Conservation (phyloP, 2,113 vertebrate species). For the Psammodynastes pulverulentus region DNA sequence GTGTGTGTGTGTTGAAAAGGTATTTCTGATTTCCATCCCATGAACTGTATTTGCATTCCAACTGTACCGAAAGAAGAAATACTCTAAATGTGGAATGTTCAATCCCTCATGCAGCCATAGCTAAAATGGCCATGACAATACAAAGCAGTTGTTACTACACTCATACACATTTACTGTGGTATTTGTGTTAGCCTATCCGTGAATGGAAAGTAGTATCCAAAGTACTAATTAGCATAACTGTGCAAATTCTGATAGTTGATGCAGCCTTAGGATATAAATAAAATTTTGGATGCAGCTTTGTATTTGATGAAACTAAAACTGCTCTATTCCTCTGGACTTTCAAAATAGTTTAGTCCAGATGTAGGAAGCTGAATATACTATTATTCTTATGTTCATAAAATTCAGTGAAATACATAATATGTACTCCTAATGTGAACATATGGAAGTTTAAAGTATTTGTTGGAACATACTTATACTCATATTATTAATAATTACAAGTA, state of each 20-base stretch:
- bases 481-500: background rate
- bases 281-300: background rate
- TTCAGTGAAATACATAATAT: background rate
- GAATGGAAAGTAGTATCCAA: background rate
- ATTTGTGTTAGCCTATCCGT: background rate
- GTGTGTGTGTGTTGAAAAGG: too few species aligned
- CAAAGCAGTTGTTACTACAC: background rate
- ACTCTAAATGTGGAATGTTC: background rate
- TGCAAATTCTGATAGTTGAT: background rate
- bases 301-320: background rate
- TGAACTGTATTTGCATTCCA: background rate
- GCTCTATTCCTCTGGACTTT: background rate
- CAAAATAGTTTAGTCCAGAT: background rate
- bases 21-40: background rate
- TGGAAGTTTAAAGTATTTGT: background rate
- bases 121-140: background rate
- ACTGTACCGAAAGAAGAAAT: background rate
- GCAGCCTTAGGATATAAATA: background rate
- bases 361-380: background rate
- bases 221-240: background rate
- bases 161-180: background rate
- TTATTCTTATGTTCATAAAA: background rate
- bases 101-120: background rate
- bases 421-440: background rate
- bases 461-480: background rate